Base-by-base conservation (phyloP, 1,140 invertebrate species). In the Drosophila ananassae region DNA sequence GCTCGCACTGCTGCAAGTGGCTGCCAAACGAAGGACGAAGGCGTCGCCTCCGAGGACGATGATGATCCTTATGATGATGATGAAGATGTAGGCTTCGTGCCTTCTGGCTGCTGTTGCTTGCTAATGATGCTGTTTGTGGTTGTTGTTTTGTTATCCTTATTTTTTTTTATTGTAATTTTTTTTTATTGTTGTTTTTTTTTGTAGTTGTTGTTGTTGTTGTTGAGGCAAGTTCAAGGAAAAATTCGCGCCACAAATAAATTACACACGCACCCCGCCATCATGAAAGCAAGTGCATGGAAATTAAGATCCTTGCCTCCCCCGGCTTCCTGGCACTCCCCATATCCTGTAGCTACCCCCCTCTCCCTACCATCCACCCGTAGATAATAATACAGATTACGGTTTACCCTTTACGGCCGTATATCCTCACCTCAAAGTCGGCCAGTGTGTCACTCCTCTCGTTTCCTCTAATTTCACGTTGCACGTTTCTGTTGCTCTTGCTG, bases 221-320 rank as follows among this genome's bases (percentile, higher is more conserved):
- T 44, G 17, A 50, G 55, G 48, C 73, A 79, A 79, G 77, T 79
- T 79, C 77, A 79, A 79, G 77, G 77, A 64, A 79, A 79, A 79
- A 57, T 71, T 46, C 44, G 52, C 64, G 63, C 52, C 44, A 69
- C 75, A 80, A 79, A 79, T 79, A 79, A 79, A 63, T 79, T 75
- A 69, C 69, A 59, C 77, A 63, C 58, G 48, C 69, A 48, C 77
- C 77, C 46, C 69, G 44, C 77, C 77, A 55, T 57, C 66, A 69
- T 17, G 17, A 17, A 17, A 17, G 46, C 76, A 50, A 68, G 55
- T 61, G 77, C 77, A 79, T 69, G 71, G 77, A 79, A 79, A 79
- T 79, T 75, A 79, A 79, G 77, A 74, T 79, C 7, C 1, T 6
- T 28, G 25, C 5, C 5, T 28, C 12, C 34, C 4, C 12, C 76